Evolutionary conservation across 2,113 vertebrate species (phyloP), one percentile per base, ranked within the genome.

Genomic region (Dicaeum eximium): DNA sequence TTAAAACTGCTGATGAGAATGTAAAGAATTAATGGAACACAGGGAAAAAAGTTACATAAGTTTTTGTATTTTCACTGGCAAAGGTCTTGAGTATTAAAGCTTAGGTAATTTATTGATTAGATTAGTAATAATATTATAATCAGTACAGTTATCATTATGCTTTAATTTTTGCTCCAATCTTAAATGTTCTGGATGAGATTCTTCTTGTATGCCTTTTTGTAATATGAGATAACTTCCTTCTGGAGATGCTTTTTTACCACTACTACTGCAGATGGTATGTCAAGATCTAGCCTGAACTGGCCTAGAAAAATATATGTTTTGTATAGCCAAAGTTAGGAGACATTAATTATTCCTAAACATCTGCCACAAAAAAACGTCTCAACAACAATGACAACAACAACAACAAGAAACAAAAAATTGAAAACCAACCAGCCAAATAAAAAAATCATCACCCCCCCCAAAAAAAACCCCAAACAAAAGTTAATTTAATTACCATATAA

Each of bases 301-400:
- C 37, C 21, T 21, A 77, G 31, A 51, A 75, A 82, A 45, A 56
- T 12, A 35, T 1, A 37, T 30, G 18, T 0, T 11, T 60, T 72
- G 48, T 35, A 51, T 54, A 4, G 61, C 8, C 30, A 33, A 66
- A 73, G 7, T 45, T 71, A 50, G 11, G 20, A 79, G 7, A 66
- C 4, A 2, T 50, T 4, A 91, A 77, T 83, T 71, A 44, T 72
- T 90, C 27, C 3, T 65, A 56, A 35, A 45, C 2, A 60, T 25
- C 1, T 62, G 5, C 1, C 10, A 47, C 16, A 28, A 30, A 6
- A 20, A 50, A 38, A 7, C 1, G 1, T 2, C 40, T 22, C 8
- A 53, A 42, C 12, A 72, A 58, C 5, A 7, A 42, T 15, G 14
- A 13, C 8, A 33, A 13, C 11, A 42, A 44, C 4, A 23, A 12